Base-by-base conservation (phyloP, 2,888 invertebrate genomes). In the Cephus rjabovi region DNA sequence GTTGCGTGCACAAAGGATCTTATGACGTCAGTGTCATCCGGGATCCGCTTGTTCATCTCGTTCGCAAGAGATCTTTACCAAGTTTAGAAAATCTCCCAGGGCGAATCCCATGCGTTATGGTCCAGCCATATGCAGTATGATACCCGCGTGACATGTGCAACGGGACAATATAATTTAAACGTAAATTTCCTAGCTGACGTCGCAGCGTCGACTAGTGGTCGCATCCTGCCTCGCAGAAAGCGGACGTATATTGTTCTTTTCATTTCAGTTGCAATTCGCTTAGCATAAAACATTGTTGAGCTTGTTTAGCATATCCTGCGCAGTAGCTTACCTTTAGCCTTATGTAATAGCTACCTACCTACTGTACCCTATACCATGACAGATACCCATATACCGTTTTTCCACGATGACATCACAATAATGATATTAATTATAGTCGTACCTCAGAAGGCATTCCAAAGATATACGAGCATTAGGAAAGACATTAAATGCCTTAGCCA, bases 351-450 rank as follows among this genome's bases (percentile, higher is more conserved):
- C 56, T 56, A 6, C 1, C 15, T 56, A 56, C 80, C 79, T 83
- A 81, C 80, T 77, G 82, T 78, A 83, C 81, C 77, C 78, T 75
- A 2, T 71, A 33, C 71, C 12, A 71, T 71, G 31, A 15, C 81
- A 79, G 79, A 79, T 78, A 79, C 80, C 73, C 79, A 80, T 81
- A 73, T 68, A 71, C 71, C 56, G 56, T 56, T 23, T 56, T 68
- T 68, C 56, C 34, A 74, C 71, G 81, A 79, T 85, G 85, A 85
- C 85, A 84, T 86, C 82, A 86, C 83, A 85, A 84, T 85, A 85
- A 85, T 82, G 85, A 83, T 85, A 86, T 85, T 85, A 85, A 85
- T 85, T 85, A 85, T 83, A 79, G 80, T 77, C 75, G 76, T 74
- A 34, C 12, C 71, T 71, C 23, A 1, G 23, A 56, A 56, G 56